phyloP scores from a whole-genome alignment of 2,888 invertebrate genomes.

The Cryptocheilus praepositus region DNA sequence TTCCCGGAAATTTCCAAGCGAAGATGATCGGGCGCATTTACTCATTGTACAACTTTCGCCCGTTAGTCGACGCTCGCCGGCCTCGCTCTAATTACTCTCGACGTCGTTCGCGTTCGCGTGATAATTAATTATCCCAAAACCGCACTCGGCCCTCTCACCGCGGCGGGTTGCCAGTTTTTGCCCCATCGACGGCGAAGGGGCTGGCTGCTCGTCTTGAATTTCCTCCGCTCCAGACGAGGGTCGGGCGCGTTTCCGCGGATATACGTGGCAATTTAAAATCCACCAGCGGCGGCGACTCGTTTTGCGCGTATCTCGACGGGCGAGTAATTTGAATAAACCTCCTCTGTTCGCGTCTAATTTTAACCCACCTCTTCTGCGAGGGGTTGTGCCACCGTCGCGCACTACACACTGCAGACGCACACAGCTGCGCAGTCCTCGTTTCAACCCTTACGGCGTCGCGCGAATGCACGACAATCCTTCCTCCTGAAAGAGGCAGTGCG shows the following conservation, averaged over 20 bases:
- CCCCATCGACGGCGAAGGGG: too few relatives aligned
- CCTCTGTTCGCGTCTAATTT: constrained; percentile 39
- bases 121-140: constrained; percentile 29
- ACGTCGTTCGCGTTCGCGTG: constrained; percentile 14
- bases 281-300: constrained; percentile 26
- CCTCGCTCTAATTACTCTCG: neutral
- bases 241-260: neutral
- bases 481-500: too few relatives aligned
- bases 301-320: constrained; percentile 45
- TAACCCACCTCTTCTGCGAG: constrained; percentile 22
- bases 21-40: too few relatives aligned
- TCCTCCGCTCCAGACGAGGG: constrained; percentile 11
- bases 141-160: neutral
- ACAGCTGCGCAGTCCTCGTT: neutral
- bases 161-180: constrained; percentile 3
- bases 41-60: too few relatives aligned
- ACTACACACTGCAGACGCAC: too few relatives aligned
- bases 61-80: too few relatives aligned
- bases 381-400: neutral
- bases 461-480: neutral
- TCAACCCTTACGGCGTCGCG: neutral
- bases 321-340: constrained; percentile 63
- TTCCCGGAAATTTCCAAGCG: too few relatives aligned
- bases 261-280: constrained; percentile 13
- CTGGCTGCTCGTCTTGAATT: too few relatives aligned